Base-by-base conservation (phyloP, 1,140 invertebrate species). In the Semibalanus balanoides region DNA sequence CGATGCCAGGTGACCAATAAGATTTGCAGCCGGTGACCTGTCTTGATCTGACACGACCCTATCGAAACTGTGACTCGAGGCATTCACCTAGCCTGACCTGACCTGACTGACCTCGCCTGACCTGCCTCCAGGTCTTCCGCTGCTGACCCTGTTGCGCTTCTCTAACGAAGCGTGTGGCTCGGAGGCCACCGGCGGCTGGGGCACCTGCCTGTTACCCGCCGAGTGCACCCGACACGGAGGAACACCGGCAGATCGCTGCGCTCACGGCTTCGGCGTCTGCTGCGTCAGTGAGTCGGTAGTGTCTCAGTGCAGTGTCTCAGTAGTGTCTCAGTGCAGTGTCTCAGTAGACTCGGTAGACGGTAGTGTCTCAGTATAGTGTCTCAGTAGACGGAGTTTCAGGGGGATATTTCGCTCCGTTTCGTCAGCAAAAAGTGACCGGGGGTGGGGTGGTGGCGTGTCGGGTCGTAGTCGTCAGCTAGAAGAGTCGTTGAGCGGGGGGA, bases 211-310 rank as follows among this genome's bases (percentile, higher is more conserved):
- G 35, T 90, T 92, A 11, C 86, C 88, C 77, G 85, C 88, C 40
- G 90, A 93, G 82, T 94, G 92, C 80, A 81, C 84, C n/a, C 87
- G 88, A 79, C 86, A 89, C 29, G 88, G 87, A 74, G 92, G 92
- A 0, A 87, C 86, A 11, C 85, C 87, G 35, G 89, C 89, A 1
- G 91, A 91, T 25, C 84, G 81, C 7, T 94, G 92, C 82, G 90
- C 90, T 14, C 88, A 88, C 69, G 87, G 87, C 40, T 86, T 88
- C 76, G 89, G 88, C 1, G 87, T 90, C 75, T 94, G 92, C 82
- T 94, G 93, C 81, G 86, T 92, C 76, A 89, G 92, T 94, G 84
- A 89, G 89, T 88, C 83, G 79, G 25, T 7, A 72, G 27, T 74
- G 51, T 75, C n/a, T 43, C 25, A 71, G 30, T 76, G 5, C 51